Percentiles rank a stretch among this genome's conserved stretches.
These are phyloP conservation scores for Dolichomitus sp. DNA, from an alignment of 2,888 invertebrate species.

Conservation along the genomic window DNA sequence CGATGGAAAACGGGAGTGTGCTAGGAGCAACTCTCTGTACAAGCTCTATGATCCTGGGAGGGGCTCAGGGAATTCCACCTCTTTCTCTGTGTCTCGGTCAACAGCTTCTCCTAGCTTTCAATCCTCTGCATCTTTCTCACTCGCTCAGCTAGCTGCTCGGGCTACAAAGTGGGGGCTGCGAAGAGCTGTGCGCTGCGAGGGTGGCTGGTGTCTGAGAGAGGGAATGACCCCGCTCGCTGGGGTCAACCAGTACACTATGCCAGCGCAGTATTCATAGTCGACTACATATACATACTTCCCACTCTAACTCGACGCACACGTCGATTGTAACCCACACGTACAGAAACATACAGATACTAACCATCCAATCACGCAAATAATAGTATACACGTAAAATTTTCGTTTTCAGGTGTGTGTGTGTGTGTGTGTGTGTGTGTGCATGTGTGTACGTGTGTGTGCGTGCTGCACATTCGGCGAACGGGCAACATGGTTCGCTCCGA, in stretches of 20 bases:
- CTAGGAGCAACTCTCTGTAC: constrained; percentile 28
- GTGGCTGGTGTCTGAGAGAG: constrained; percentile 77
- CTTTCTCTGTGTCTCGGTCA: constrained; percentile 40
- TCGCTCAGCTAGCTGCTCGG: constrained; percentile 31
- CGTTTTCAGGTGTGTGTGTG: not conserved
- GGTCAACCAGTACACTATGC: constrained; percentile 82
- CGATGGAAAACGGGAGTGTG: constrained; percentile 48
- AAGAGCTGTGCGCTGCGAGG: constrained; percentile 71
- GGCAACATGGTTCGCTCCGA: not conserved
- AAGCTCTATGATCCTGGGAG: constrained; percentile 52
- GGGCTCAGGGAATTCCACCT: constrained; percentile 37
- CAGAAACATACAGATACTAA: not conserved
- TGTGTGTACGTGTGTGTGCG: not conserved
- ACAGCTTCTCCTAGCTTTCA: constrained; percentile 28
- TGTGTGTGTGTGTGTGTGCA: not conserved
- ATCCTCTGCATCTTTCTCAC: constrained; percentile 31
- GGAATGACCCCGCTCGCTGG: constrained; percentile 82
- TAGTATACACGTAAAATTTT: constrained; percentile 51
- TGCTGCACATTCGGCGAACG: constrained; percentile 12
- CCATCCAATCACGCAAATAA: constrained; percentile 60
- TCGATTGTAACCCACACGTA: constrained; percentile 15
- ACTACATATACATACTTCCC: constrained; percentile 29
- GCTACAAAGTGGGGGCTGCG: constrained; percentile 57
- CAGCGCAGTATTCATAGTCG: constrained; percentile 62
- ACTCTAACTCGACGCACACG: constrained; percentile 56